Evolutionary conservation across 1,140 invertebrate genomes (phyloP).

Genomic region (Homalodisca vitripennis): DNA sequence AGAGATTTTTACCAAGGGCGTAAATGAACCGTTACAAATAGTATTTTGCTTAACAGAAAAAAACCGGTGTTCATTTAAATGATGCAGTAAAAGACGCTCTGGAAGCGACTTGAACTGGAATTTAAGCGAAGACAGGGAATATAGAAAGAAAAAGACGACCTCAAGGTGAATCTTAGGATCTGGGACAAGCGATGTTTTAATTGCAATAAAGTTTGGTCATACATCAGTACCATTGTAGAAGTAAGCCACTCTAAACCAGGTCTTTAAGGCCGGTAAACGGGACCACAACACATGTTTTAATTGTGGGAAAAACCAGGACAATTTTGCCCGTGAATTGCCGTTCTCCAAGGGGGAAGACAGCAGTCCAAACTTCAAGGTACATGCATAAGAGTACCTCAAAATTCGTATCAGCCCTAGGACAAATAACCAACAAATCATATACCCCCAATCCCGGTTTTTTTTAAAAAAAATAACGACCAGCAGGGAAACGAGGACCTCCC

Average conservation of each 20-base stretch:
- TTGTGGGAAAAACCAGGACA: background rate
- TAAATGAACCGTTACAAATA: background rate
- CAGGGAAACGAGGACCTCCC: slow-evolving; percentile 8
- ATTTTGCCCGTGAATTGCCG: background rate
- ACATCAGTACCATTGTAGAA: background rate
- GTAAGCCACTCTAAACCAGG: background rate
- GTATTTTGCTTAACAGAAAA: background rate
- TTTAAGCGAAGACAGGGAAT: background rate
- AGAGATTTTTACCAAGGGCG: background rate
- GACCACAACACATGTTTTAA: background rate
- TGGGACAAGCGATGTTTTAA: slow-evolving; percentile 10
- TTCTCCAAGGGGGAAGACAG: too few species aligned
- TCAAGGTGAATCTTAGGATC: background rate
- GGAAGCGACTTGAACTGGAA: background rate
- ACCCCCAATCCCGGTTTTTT: too few species aligned
- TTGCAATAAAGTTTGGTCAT: background rate
- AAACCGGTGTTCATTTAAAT: background rate
- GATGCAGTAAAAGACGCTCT: slow-evolving; percentile 6
- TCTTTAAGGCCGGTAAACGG: background rate
- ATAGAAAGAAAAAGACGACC: background rate
- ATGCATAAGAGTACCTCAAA: too few species aligned
- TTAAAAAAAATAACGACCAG: too few species aligned
- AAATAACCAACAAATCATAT: too few species aligned
- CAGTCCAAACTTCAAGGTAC: too few species aligned
- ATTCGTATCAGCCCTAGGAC: too few species aligned